phyloP scores from a whole-genome alignment of 2,113 vertebrate genomes.

The Lasiurus cinereus region DNA sequence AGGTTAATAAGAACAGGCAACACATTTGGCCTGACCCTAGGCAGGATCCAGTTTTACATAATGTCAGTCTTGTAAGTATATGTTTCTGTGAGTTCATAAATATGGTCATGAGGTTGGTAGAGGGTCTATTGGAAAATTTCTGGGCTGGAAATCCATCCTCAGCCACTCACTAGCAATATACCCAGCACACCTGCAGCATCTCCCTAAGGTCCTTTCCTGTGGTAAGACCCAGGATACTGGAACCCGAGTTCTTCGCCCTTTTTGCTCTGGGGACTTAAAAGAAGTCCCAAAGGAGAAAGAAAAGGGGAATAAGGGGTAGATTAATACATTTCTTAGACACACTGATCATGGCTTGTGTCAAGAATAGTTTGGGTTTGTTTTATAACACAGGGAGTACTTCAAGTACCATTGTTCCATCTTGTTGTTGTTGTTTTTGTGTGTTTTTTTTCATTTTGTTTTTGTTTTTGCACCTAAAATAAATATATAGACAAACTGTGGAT shows the following conservation, averaged over 20 bases:
- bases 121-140: not conserved
- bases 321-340: conserved; percentile 14
- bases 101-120: not conserved
- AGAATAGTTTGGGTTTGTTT: not conserved
- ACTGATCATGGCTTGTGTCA: not conserved
- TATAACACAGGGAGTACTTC: not conserved
- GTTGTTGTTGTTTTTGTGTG: not conserved
- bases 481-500: not conserved
- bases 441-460: too few species aligned
- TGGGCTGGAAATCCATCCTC: not conserved
- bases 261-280: not conserved
- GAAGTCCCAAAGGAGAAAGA: not conserved
- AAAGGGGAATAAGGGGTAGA: not conserved
- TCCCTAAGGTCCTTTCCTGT: not conserved
- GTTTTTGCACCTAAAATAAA: conserved; percentile 9
- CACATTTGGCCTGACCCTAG: not conserved
- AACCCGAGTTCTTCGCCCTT: not conserved
- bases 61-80: not conserved
- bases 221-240: not conserved
- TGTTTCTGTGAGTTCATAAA: not conserved
- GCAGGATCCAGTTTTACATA: not conserved
- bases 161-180: not conserved
- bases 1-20: not conserved
- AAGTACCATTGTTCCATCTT: not conserved
- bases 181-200: not conserved